Evolutionary conservation across 2,113 vertebrate species (phyloP).

Genomic region (Burhinus oedicnemus): DNA sequence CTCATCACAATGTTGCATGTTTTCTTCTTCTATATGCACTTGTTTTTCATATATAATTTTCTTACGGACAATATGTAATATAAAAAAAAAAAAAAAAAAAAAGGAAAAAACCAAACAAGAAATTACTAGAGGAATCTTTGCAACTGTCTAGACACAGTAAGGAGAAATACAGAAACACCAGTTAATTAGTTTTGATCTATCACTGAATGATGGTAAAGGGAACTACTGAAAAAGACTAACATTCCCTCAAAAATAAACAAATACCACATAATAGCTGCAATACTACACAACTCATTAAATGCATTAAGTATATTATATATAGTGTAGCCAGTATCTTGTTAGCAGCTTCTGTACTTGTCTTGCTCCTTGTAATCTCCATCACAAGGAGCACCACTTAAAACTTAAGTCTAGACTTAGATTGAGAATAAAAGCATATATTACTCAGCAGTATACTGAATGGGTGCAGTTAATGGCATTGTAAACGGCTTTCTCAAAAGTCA

Average conservation of each 20-base stretch:
- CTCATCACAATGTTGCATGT: not conserved
- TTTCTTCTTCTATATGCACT: not conserved
- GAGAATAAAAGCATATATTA: not conserved
- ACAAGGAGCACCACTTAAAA: not conserved
- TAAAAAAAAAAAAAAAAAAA: not conserved
- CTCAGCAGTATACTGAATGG: not conserved
- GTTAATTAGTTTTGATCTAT: not conserved
- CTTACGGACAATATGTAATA: not conserved
- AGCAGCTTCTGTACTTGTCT: not conserved
- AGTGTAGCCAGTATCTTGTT: not conserved
- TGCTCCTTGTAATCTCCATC: not conserved
- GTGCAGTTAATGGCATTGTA: not conserved
- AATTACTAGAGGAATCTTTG: not conserved
- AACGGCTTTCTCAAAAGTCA: not conserved
- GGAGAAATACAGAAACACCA: not conserved
- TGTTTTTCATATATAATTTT: not conserved
- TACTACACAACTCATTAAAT: not conserved
- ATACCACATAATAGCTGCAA: not conserved
- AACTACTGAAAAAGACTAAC: not conserved
- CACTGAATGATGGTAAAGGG: not conserved
- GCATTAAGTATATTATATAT: not conserved
- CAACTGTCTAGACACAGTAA: not conserved
- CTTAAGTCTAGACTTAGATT: not conserved
- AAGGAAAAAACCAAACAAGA: not conserved
- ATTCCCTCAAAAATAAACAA: not conserved